A percentile compares a stretch with the other conserved stretches of the same genome.
phyloP scores from a whole-genome alignment of 2,113 vertebrate genomes.

The Eulemur macaco region DNA sequence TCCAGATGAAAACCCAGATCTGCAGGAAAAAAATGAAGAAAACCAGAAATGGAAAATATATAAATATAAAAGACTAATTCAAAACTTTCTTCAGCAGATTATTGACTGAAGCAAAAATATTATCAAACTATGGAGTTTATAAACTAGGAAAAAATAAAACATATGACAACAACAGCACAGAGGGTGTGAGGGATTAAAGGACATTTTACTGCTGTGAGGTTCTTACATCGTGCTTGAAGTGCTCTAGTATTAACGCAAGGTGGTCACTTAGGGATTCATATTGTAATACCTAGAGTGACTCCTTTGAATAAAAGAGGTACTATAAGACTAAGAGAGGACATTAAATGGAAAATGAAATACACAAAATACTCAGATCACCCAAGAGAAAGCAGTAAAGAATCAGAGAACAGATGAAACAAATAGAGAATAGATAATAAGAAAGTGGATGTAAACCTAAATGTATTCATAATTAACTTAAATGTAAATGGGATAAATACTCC shows the following conservation, averaged over 20 bases:
- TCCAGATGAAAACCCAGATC: neutral
- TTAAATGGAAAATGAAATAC: neutral
- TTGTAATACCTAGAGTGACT: neutral
- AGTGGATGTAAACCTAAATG: neutral
- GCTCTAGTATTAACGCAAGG: too few relatives aligned
- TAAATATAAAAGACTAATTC: neutral
- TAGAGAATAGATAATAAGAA: neutral
- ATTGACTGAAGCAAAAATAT: neutral
- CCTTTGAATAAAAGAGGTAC: neutral
- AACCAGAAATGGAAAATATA: neutral
- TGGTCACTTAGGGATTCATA: accelerated
- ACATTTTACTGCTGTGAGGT: accelerated
- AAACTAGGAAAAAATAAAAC: neutral
- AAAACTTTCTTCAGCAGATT: neutral
- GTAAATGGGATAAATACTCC: neutral
- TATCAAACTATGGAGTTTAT: neutral
- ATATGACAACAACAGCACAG: neutral
- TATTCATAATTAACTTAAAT: neutral
- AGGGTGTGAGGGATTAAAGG: neutral
- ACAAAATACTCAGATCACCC: neutral
- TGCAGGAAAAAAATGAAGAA: neutral
- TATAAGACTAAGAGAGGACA: neutral
- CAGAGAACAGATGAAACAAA: neutral
- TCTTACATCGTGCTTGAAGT: neutral
- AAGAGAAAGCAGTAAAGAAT: neutral